Percentiles rank a stretch among this genome's conserved stretches.
phyloP scores from a whole-genome alignment of 2,888 invertebrate genomes.

The Drosophila melanocephala region DNA sequence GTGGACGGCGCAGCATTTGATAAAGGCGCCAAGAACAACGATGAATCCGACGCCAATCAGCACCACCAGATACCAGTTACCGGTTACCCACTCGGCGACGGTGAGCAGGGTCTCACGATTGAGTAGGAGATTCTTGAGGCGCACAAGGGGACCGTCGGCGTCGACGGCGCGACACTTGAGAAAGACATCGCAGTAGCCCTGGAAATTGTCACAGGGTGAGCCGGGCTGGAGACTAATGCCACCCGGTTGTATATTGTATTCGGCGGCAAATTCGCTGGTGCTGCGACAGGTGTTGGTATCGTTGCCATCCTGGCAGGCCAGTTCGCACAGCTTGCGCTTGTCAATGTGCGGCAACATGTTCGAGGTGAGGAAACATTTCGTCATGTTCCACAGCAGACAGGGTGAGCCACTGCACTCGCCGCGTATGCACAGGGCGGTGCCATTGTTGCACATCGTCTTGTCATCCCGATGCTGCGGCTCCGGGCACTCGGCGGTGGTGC shows the following conservation, averaged over 20 bases:
- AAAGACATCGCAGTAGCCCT: constrained; percentile 99
- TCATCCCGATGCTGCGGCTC: constrained; percentile 92
- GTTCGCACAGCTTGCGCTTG: constrained; percentile 95
- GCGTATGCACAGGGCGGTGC: constrained; percentile 93
- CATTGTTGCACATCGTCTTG: constrained; percentile 98
- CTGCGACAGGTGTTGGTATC: constrained; percentile 91
- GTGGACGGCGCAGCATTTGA: constrained; percentile 99
- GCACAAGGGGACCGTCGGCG: constrained; percentile 98
- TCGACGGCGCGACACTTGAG: constrained; percentile 99
- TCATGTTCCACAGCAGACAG: constrained; percentile 96
- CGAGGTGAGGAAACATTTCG: constrained; percentile 97
- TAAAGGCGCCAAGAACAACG: constrained; percentile 98
- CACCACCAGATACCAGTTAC: constrained; percentile 98
- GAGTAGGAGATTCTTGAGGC: constrained; percentile 97
- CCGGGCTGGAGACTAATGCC: constrained; percentile 96
- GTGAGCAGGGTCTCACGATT: constrained; percentile 95
- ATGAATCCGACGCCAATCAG: constrained; percentile 96
- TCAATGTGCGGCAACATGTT: constrained; percentile 91
- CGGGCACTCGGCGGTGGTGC: constrained; percentile 95
- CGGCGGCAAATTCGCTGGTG: constrained; percentile 93
- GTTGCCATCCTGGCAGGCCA: constrained; percentile 97
- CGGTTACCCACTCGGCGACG: constrained; percentile 97
- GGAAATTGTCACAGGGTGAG: constrained; percentile 99
- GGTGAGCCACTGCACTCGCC: constrained; percentile 98
- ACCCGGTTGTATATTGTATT: constrained; percentile 90